phyloP scores from a whole-genome alignment of 2,888 invertebrate species.

The Acheta domesticus region DNA sequence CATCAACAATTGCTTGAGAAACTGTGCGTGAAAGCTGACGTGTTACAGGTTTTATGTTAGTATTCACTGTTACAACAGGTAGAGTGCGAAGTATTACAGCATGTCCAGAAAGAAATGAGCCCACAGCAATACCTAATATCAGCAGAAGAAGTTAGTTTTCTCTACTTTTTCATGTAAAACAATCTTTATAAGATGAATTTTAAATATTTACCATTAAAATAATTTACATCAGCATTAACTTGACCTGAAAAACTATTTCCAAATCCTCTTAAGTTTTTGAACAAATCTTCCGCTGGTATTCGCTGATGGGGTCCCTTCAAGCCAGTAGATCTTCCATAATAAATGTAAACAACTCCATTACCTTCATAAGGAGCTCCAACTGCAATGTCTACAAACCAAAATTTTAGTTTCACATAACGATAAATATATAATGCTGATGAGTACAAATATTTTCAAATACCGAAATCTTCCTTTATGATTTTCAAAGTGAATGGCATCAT shows the following conservation, averaged over 20 bases:
- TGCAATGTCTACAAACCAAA: conserved; percentile 42
- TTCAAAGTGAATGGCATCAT: too few species aligned
- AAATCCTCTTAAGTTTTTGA: conserved; percentile 45
- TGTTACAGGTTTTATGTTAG: not conserved
- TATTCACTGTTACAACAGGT: not conserved
- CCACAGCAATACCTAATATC: not conserved
- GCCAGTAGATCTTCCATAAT: conserved; percentile 43
- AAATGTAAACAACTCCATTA: conserved; percentile 44
- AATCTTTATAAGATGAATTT: too few species aligned
- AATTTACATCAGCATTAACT: conserved; percentile 48
- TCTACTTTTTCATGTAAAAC: too few species aligned
- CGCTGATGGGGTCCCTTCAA: conserved; percentile 43
- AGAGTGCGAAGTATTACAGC: not conserved
- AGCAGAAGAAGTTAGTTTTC: not conserved
- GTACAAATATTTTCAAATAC: too few species aligned
- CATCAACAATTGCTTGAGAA: too few species aligned
- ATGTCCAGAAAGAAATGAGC: conserved; percentile 8
- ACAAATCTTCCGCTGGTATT: conserved; percentile 43
- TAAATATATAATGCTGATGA: too few species aligned
- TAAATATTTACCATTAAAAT: conserved; percentile 43
- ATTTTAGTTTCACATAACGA: not conserved
- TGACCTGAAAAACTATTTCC: conserved; percentile 48
- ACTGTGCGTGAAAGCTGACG: not conserved
- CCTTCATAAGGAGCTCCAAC: conserved; percentile 45
- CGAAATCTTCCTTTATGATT: too few species aligned